Conservation (phyloP, 2,113 vertebrate genomes). For the Onychostoma macrolepis region DNA sequence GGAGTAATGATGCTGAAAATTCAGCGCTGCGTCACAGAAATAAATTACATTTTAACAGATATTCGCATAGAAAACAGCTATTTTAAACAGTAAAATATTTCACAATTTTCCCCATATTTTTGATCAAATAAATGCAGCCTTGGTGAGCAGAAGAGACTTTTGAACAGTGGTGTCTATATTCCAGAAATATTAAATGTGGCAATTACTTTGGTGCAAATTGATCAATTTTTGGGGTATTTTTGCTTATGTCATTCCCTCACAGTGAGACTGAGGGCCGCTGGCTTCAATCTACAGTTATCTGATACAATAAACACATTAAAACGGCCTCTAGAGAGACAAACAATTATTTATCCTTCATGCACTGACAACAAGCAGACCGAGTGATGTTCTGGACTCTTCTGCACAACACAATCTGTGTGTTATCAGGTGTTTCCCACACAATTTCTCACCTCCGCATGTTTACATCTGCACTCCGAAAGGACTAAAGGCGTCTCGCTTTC, state of each 20-base stretch:
- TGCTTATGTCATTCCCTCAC: background rate
- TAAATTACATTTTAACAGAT: no score
- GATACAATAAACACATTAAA: background rate
- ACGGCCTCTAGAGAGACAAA: background rate
- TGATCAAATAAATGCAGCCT: background rate
- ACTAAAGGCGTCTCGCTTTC: background rate
- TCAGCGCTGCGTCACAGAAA: background rate
- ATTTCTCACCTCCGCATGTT: background rate
- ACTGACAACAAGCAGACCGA: background rate
- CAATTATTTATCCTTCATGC: background rate
- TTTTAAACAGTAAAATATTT: no score
- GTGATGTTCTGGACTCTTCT: background rate
- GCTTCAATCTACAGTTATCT: conserved; percentile 2
- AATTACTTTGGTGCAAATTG: background rate
- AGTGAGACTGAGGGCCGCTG: background rate
- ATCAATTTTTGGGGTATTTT: background rate
- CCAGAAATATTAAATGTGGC: background rate
- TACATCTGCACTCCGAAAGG: background rate
- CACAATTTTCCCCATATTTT: background rate
- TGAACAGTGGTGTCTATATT: background rate
- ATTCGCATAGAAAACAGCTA: no score
- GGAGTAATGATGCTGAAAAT: background rate
- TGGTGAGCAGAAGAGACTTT: background rate
- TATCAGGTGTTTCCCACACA: background rate
- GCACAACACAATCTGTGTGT: background rate